phyloP scores from a whole-genome alignment of 2,888 invertebrate species.

The Pyrrhia umbra region DNA sequence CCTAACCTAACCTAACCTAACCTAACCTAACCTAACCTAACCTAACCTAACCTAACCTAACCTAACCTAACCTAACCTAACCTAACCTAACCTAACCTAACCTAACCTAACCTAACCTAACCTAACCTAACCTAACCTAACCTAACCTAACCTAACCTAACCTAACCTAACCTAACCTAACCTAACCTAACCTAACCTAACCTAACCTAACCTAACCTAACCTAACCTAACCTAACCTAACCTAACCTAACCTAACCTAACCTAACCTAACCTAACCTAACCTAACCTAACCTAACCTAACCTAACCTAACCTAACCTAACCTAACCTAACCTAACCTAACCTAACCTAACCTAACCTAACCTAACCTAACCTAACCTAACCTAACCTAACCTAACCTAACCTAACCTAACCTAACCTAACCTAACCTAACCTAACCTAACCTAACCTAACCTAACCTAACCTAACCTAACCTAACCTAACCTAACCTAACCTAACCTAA shows the following conservation, averaged over 20 bases:
- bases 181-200: constrained; percentile 54
- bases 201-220: constrained; percentile 42
- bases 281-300: constrained; percentile 52
- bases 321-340: constrained; percentile 54
- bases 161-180: constrained; percentile 32
- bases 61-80: constrained; percentile 36
- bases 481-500: constrained; percentile 50
- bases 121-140: constrained; percentile 54
- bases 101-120: constrained; percentile 54
- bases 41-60: constrained; percentile 28
- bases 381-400: constrained; percentile 52
- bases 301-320: constrained; percentile 38
- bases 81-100: constrained; percentile 38
- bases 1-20: constrained; percentile 34
- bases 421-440: constrained; percentile 64
- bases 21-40: constrained; percentile 31
- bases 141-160: constrained; percentile 42
- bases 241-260: constrained; percentile 58
- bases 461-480: constrained; percentile 53
- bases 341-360: constrained; percentile 54
- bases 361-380: constrained; percentile 47
- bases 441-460: constrained; percentile 61
- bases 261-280: constrained; percentile 56
- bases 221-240: constrained; percentile 52
- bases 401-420: constrained; percentile 63